Conservation (phyloP, 2,888 invertebrate genomes). For the Deroplatys truncata region DNA sequence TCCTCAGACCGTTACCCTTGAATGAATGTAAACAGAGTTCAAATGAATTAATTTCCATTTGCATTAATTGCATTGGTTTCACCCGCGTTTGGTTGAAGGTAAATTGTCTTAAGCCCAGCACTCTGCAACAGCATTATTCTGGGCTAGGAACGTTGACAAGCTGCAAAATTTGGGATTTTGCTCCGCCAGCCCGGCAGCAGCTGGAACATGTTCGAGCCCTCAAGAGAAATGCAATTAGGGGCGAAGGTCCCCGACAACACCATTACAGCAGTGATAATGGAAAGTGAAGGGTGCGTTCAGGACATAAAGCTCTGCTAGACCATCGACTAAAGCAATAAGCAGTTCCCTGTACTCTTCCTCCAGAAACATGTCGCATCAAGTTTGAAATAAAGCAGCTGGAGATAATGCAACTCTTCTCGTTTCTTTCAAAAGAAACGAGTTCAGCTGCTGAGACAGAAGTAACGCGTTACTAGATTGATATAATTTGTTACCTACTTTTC, state of each 20-base stretch:
- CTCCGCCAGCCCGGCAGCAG: not conserved
- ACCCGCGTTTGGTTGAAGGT: not conserved
- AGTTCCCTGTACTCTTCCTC: not conserved
- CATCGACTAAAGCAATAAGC: not conserved
- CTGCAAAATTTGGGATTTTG: not conserved
- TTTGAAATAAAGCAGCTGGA: not conserved
- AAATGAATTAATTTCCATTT: not conserved
- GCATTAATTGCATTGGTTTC: not conserved
- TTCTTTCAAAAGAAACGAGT: too few species aligned
- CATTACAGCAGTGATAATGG: not conserved
- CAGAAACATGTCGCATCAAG: not conserved
- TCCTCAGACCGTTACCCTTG: too few species aligned
- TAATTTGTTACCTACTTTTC: too few species aligned
- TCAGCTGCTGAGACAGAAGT: too few species aligned
- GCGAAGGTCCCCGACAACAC: not conserved
- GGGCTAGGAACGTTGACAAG: not conserved
- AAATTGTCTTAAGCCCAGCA: not conserved
- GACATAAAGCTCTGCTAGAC: not conserved
- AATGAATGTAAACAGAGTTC: not conserved
- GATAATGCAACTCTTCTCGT: too few species aligned
- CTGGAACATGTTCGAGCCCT: not conserved
- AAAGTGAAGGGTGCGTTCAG: not conserved
- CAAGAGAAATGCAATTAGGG: not conserved
- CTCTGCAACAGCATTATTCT: not conserved
- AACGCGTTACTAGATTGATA: too few species aligned